Conservation (phyloP, 2,113 vertebrate genomes). For the Prunella fulvescens region DNA sequence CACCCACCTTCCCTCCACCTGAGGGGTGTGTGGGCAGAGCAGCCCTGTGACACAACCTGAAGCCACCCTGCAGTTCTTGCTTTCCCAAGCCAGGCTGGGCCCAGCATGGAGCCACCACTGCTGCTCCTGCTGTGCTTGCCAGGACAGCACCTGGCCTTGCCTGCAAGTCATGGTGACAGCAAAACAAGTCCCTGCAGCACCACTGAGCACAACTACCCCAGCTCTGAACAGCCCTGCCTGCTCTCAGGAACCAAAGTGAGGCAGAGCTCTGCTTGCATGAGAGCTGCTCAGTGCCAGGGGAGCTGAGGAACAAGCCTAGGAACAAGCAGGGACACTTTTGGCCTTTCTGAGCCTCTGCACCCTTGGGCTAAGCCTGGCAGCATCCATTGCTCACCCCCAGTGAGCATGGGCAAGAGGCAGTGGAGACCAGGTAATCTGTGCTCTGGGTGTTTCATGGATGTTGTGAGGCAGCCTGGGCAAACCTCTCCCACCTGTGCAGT, state of each 20-base stretch:
- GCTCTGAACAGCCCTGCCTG: fast-evolving
- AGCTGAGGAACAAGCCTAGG: neutral
- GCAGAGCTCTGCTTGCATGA: neutral
- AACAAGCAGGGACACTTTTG: neutral
- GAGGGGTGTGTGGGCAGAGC: neutral
- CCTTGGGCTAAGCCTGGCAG: neutral
- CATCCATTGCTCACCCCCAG: fast-evolving
- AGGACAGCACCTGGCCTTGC: neutral
- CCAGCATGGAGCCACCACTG: neutral
- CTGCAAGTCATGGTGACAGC: neutral
- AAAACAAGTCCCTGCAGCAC: neutral
- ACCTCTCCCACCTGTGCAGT: neutral
- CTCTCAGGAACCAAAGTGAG: neutral
- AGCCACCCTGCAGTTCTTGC: neutral
- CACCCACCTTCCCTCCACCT: neutral
- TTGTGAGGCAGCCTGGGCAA: neutral
- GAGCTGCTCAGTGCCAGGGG: neutral
- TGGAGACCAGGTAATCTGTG: fast-evolving
- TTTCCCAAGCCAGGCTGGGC: neutral
- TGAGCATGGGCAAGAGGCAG: fast-evolving
- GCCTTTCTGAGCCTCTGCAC: neutral
- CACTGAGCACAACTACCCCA: fast-evolving
- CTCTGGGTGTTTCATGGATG: neutral
- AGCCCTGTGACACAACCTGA: neutral
- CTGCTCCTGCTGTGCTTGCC: neutral